A percentile compares a stretch with the other conserved stretches of the same genome.
These are phyloP conservation scores for mouse (Mus musculus) DNA, from an alignment of 2,113 vertebrate genomes.

Conservation along the genomic window DNA sequence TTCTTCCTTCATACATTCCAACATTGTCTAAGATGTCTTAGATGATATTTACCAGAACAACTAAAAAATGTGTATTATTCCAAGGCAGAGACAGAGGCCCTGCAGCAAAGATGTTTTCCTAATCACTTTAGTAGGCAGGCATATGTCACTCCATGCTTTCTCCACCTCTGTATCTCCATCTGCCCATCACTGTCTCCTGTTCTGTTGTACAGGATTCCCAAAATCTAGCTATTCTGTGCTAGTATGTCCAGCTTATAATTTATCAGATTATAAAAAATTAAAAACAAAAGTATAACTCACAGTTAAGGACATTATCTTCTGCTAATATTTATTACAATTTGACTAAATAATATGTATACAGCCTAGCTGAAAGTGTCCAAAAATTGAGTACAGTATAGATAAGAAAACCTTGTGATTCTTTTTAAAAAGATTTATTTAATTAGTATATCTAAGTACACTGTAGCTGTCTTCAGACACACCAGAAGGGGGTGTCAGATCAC, in stretches of 20 bases:
- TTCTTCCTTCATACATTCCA: neutral
- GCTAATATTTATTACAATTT: neutral
- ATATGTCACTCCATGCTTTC: neutral
- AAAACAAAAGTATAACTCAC: neutral
- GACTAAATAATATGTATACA: neutral
- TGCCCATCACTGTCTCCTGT: rapidly evolving
- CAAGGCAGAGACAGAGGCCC: neutral
- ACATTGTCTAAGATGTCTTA: neutral
- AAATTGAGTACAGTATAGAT: neutral
- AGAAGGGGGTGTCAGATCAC: too few species aligned
- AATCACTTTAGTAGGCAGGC: slow-evolving; percentile 3
- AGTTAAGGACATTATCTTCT: neutral
- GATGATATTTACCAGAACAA: slow-evolving; percentile 43
- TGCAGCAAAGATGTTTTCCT: neutral
- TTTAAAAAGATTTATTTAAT: too few species aligned
- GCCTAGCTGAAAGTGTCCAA: neutral
- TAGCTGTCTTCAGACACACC: too few species aligned
- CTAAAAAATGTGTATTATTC: neutral
- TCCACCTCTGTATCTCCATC: rapidly evolving
- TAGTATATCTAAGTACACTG: too few species aligned
- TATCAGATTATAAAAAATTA: neutral
- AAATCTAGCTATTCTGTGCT: neutral
- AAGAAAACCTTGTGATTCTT: neutral
- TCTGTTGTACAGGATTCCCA: rapidly evolving
- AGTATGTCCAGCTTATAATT: neutral